Conservation (phyloP, 2,888 invertebrate species). For the Aporophyla nigra region DNA sequence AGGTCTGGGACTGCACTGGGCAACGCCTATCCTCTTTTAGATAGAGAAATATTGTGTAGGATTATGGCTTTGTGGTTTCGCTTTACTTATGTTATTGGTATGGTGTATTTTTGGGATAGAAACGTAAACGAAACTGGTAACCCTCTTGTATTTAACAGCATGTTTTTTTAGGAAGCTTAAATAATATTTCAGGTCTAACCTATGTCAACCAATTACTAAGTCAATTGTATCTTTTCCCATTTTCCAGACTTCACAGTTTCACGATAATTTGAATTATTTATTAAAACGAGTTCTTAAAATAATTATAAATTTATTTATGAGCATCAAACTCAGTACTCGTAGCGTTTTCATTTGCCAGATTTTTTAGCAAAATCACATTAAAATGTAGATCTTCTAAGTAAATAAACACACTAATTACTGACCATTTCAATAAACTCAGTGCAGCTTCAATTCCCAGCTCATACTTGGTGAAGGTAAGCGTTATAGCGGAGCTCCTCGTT, state of each 20-base stretch:
- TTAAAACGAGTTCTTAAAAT: background rate
- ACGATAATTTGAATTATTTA: background rate
- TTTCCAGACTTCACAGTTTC: background rate
- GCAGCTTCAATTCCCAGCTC: slow-evolving; percentile 78
- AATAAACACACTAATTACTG: slow-evolving; percentile 51
- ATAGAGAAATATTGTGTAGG: slow-evolving; percentile 71
- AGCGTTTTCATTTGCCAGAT: background rate
- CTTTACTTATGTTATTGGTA: slow-evolving; percentile 23
- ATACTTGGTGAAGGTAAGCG: slow-evolving; percentile 84
- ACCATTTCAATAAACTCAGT: slow-evolving; percentile 69
- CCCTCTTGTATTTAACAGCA: background rate
- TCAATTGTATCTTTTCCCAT: background rate
- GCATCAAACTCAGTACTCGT: background rate
- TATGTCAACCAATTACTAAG: background rate
- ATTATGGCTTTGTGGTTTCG: slow-evolving; percentile 55
- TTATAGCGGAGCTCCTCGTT: slow-evolving; percentile 83
- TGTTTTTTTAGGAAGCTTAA: background rate
- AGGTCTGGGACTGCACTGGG: slow-evolving; percentile 84
- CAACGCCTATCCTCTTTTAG: slow-evolving; percentile 74
- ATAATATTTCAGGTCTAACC: background rate
- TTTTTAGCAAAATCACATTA: background rate
- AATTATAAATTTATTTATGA: background rate
- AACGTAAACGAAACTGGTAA: background rate
- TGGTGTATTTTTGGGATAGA: background rate
- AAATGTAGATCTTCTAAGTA: slow-evolving; percentile 19